Evolutionary conservation across 2,113 vertebrate species (phyloP), one percentile per base, ranked within the genome.

Genomic region (Brachionichthys hirsutus): DNA sequence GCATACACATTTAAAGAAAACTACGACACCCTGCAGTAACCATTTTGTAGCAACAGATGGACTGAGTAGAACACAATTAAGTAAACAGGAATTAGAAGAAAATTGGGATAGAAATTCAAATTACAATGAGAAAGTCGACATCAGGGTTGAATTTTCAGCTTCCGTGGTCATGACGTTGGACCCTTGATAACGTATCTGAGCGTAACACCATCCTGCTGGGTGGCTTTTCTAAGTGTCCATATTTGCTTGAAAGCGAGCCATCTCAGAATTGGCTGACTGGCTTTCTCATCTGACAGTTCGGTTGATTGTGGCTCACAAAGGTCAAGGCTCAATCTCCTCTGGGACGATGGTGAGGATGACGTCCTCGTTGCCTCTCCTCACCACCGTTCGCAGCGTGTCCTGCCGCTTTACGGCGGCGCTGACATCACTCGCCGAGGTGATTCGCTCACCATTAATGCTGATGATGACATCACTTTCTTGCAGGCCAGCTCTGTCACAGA

Each of bases 401-500:
- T 95, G 95, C 67, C 85, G 92, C 84, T 92, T 95, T 57, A 99
- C 95, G 66, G 95, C 90, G 2, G 93, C 86, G n/a, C 94, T 98
- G 81, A 99, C 96, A 9, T 98, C 96, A 22, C 82, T 94, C 85
- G 95, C 94, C 0, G 95, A 95, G 50, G 90, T 85, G 84, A 98
- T 91, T 0, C 73, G 88, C 77, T 98, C 91, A 45, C 95, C 93
- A n/a, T 98, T 98, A 87, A 99, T 98, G 90, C 94, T 98, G 84
- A 99, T 98, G 70, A 98, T 98, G 89, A 99, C 92, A 0, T 99
- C 97, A 0, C 92, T 92, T 77, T 97, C 94, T 88, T 93, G 90
- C 82, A 99, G 91, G 15, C 96, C 97, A 0, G 92, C 96, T 0
- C 97, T 98, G 89, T 38, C 6, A 2, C 2, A 14, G 59, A 19